Evolutionary conservation across 2,888 invertebrate genomes (phyloP).

Genomic region (Polydrusus pterygomalis): DNA sequence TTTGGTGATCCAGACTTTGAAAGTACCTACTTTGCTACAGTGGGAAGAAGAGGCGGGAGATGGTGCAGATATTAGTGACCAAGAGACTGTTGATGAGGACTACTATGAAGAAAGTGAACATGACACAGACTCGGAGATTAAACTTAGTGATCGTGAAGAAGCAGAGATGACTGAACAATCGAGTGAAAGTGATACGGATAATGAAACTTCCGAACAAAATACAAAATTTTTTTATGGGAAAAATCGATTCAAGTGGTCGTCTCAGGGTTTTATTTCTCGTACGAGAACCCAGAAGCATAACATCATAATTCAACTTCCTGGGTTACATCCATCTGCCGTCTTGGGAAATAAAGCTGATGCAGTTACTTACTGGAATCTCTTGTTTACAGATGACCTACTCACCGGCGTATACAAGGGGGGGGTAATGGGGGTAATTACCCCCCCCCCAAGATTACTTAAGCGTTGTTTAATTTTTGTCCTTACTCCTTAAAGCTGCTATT

Average conservation of each 20-base stretch:
- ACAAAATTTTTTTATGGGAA: neutral
- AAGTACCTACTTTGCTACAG: slow-evolving; percentile 10
- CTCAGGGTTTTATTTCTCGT: slow-evolving; percentile 10
- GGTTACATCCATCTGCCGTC: slow-evolving; percentile 1
- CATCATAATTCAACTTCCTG: slow-evolving; percentile 7
- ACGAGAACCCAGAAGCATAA: slow-evolving; percentile 10
- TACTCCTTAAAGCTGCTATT: too few species aligned
- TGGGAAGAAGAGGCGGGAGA: neutral
- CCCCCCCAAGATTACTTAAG: too few species aligned
- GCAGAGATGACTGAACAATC: slow-evolving; percentile 1
- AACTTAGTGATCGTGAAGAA: slow-evolving; percentile 5
- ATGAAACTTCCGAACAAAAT: neutral
- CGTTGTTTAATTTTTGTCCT: too few species aligned
- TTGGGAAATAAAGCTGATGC: slow-evolving; percentile 10
- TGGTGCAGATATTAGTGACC: neutral
- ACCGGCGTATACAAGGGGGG: too few species aligned
- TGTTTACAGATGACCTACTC: slow-evolving; percentile 10
- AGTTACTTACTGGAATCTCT: slow-evolving; percentile 2
- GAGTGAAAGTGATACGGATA: neutral
- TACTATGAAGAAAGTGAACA: slow-evolving; percentile 6
- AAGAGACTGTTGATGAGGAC: neutral
- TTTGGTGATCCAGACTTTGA: slow-evolving; percentile 8
- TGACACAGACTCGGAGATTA: neutral
- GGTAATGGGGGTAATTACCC: too few species aligned
- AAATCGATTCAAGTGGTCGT: neutral